These are phyloP conservation scores for Achlya flavicornis DNA, from an alignment of 2,888 invertebrate genomes.

Conservation along the genomic window DNA sequence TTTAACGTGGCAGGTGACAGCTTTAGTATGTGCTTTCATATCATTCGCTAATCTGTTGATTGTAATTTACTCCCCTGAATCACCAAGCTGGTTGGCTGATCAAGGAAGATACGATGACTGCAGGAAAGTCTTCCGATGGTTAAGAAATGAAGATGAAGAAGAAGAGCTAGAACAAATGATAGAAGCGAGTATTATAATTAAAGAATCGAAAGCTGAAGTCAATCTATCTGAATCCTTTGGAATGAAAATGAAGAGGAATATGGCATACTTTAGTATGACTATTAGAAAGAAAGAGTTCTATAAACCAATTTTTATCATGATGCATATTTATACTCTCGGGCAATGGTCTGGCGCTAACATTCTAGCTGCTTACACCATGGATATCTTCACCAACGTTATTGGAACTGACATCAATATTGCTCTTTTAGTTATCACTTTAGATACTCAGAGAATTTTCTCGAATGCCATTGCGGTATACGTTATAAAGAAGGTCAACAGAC, in stretches of 20 bases:
- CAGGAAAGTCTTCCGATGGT: constrained; percentile 77
- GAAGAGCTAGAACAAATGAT: constrained; percentile 66
- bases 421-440: constrained; percentile 50
- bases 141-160: constrained; percentile 72
- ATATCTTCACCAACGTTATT: constrained; percentile 51
- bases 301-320: constrained; percentile 62
- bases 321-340: constrained; percentile 54
- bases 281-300: constrained; percentile 57
- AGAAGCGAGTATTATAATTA: constrained; percentile 44
- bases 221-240: constrained; percentile 27
- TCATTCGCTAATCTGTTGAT: constrained; percentile 69
- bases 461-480: constrained; percentile 50
- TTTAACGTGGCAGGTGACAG: constrained; percentile 79
- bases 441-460: constrained; percentile 52
- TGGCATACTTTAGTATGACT: constrained; percentile 36
- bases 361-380: constrained; percentile 52
- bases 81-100: constrained; percentile 85
- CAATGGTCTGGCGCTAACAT: constrained; percentile 61
- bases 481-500: constrained; percentile 52
- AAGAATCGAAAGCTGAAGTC: constrained; percentile 34
- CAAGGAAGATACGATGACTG: constrained; percentile 80
- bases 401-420: constrained; percentile 48
- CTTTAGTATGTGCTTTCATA: constrained; percentile 68
- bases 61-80: constrained; percentile 77
- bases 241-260: constrained; percentile 29